Evolutionary conservation across 2,113 vertebrate species (phyloP), one percentile per base, ranked within the genome.

Genomic region (Anoplopoma fimbria): DNA sequence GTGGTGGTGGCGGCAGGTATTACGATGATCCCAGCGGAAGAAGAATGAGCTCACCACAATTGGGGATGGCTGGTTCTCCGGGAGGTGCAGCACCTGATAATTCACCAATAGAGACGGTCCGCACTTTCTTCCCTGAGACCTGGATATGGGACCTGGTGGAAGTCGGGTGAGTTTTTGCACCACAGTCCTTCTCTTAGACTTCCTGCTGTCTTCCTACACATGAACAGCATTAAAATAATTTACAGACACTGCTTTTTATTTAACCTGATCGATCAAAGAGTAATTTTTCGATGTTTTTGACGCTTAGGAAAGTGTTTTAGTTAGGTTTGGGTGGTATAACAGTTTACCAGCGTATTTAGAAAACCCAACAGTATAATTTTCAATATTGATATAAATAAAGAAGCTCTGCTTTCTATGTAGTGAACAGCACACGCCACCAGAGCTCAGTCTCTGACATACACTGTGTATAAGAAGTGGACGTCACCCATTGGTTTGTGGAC

Each of bases 71-170:
- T 21, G 17, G 1, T 49, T 5, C 1, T 45, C 14, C 34, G 5
- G 34, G 5, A 34, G 34, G 34, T 34, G 5, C 34, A 4, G 2
- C 6, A 1, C 15, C 25, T 69, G 10, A 29, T 13, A 4, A 13
- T 13, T 13, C 68, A 17, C 68, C 1, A 0, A 25, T 78, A 27
- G 87, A 91, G 68, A 95, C 79, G 1, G 25, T 96, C 29, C 95
- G 97, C n/a, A 95, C 89, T 4, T 93, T 92, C 65, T 98, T 98
- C 81, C 97, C 96, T 0, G 96, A 97, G 91, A 98, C 97, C 0
- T 97, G 96, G 97, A 93, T 98, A 36, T 99, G 97, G 96, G 88
- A 96, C 19, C 86, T 97, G 6, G 19, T 96, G 69, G 78, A 88
- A 38, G 81, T 95, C 0, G 85, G 96, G 97, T 97, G 57, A 96